Percentiles rank a stretch among this genome's conserved stretches.
Conservation (phyloP, 2,888 invertebrate genomes). For the Eristalinus sepulchralis region DNA sequence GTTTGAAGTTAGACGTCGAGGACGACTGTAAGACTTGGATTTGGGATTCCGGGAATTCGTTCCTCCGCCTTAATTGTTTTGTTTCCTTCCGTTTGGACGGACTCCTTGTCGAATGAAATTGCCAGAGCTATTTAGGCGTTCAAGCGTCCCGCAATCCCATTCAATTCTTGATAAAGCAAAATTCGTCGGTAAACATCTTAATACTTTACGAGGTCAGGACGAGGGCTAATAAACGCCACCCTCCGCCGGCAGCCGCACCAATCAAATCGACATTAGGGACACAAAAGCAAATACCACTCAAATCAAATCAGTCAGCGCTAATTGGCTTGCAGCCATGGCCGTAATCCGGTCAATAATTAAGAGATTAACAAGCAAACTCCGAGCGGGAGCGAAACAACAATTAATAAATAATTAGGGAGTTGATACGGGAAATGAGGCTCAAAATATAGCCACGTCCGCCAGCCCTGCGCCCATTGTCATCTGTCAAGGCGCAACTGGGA, state of each 20-base stretch:
- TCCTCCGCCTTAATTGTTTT: no score
- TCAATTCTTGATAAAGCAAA: background rate
- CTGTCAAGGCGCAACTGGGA: constrained; percentile 22
- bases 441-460: background rate
- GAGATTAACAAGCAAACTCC: background rate
- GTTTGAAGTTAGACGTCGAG: no score
- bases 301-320: background rate
- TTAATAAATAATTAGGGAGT: constrained; percentile 19
- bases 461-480: background rate
- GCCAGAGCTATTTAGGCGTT: background rate
- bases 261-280: background rate
- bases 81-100: no score
- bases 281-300: background rate
- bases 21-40: no score
- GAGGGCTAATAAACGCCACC: background rate
- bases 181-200: background rate
- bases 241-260: background rate
- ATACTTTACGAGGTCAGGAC: background rate
- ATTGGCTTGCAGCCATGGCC: background rate
- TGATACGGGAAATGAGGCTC: constrained; percentile 5
- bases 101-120: no score
- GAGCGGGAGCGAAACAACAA: background rate
- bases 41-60: no score
- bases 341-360: background rate
- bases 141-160: background rate